Evolutionary conservation across 2,888 invertebrate species (phyloP).

Genomic region (Gonocerus acuteangulatus): DNA sequence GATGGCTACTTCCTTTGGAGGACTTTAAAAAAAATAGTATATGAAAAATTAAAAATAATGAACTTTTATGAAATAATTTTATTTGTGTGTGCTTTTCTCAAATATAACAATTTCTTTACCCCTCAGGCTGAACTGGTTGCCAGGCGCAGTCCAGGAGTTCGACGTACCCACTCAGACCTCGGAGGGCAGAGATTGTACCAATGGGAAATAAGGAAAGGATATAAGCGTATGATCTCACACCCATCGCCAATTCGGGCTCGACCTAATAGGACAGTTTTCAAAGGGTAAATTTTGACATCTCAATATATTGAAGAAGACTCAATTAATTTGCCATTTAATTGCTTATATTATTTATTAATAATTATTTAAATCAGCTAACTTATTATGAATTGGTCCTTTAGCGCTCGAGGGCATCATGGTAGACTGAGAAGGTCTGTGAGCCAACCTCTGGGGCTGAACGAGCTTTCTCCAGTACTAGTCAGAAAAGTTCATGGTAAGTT

Average conservation of each 20-base stretch:
- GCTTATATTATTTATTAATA: background rate
- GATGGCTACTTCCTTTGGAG: too few relatives aligned
- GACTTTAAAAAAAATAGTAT: too few relatives aligned
- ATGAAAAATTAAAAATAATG: too few relatives aligned
- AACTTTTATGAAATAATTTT: too few relatives aligned
- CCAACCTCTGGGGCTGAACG: constrained; percentile 58
- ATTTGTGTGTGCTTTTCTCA: too few relatives aligned
- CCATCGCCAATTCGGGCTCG: constrained; percentile 47
- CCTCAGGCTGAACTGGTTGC: constrained; percentile 50
- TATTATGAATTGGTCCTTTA: too few relatives aligned
- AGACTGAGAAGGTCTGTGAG: constrained; percentile 56
- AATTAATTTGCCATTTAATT: too few relatives aligned
- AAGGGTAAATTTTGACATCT: constrained; percentile 21
- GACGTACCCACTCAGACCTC: constrained; percentile 52
- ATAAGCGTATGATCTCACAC: constrained; percentile 48
- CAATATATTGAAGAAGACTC: constrained; percentile 49
- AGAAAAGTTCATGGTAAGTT: constrained; percentile 43
- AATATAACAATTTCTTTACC: background rate
- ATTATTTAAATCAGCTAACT: background rate
- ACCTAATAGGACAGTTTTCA: constrained; percentile 39
- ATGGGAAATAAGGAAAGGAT: constrained; percentile 48
- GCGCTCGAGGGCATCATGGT: background rate
- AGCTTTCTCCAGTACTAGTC: constrained; percentile 51
- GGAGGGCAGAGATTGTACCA: constrained; percentile 51
- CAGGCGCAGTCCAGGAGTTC: constrained; percentile 47